Percentiles rank a stretch among this genome's conserved stretches.
These are phyloP conservation scores for Eumeta japonica DNA, from an alignment of 1,140 invertebrate genomes.

Conservation along the genomic window DNA sequence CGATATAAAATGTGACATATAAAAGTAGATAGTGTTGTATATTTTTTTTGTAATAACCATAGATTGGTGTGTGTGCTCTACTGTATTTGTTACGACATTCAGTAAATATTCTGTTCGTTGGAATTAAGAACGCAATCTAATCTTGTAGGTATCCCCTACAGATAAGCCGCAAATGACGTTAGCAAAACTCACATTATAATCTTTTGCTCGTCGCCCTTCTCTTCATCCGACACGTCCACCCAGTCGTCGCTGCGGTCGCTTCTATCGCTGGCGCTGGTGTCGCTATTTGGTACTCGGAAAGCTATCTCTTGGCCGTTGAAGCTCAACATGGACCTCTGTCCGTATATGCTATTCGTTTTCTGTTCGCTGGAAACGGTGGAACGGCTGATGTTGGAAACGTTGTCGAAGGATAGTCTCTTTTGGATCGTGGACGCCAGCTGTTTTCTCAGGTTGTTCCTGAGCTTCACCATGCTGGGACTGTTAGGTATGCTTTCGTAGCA, in stretches of 20 bases:
- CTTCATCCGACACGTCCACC: constrained; percentile 65
- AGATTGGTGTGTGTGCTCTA: too few relatives aligned
- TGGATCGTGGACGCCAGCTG: constrained; percentile 32
- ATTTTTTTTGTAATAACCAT: too few relatives aligned
- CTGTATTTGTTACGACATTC: too few relatives aligned
- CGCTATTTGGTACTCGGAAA: constrained; percentile 50
- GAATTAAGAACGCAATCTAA: too few relatives aligned
- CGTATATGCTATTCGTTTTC: constrained; percentile 67
- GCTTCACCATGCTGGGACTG: constrained; percentile 46
- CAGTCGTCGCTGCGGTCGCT: constrained; percentile 66
- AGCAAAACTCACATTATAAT: constrained; percentile 52
- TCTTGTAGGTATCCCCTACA: too few relatives aligned
- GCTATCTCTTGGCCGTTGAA: constrained; percentile 53
- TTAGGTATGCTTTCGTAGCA: constrained; percentile 62
- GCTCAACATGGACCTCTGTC: constrained; percentile 56
- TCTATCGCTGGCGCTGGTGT: constrained; percentile 53
- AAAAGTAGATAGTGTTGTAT: too few relatives aligned
- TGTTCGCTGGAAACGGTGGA: constrained; percentile 64
- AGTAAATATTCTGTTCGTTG: too few relatives aligned
- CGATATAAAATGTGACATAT: too few relatives aligned
- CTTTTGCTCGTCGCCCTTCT: constrained; percentile 44
- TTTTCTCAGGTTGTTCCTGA: constrained; percentile 36
- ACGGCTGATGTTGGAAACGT: constrained; percentile 54
- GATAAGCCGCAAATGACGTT: too few relatives aligned
- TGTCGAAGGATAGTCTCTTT: constrained; percentile 45